Evolutionary conservation across 37 sponge, comb jelly and placozoan species (phyloP).

Genomic region (Oopsacas minuta): DNA sequence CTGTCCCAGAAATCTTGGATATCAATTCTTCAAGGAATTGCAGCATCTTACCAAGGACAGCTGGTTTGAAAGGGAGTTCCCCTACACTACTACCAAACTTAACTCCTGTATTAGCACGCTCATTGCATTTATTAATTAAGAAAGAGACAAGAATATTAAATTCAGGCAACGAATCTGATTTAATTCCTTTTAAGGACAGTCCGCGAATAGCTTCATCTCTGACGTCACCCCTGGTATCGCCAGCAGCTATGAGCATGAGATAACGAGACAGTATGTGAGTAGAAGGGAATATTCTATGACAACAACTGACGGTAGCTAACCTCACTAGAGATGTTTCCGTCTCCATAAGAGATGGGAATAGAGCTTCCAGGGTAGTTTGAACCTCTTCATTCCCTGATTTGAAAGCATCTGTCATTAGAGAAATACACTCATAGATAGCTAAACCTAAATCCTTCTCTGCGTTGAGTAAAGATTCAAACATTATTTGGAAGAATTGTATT

Average conservation of each 20-base stretch:
- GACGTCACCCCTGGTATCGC: neutral
- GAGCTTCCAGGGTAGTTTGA: neutral
- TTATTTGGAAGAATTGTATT: neutral
- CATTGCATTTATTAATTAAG: neutral
- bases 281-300: neutral
- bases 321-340: neutral
- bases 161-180: neutral
- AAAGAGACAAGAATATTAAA: neutral
- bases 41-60: neutral
- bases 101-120: neutral
- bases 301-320: neutral
- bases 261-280: neutral
- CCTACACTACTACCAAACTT: neutral
- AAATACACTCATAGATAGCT: constrained; percentile 10
- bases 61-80: neutral
- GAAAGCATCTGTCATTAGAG: constrained; percentile 6
- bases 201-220: constrained; percentile 9
- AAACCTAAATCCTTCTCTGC: neutral
- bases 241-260: neutral
- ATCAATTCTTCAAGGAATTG: neutral
- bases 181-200: neutral
- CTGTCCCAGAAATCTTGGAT: neutral
- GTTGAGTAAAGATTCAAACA: neutral
- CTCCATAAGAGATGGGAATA: neutral
- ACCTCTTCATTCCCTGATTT: constrained; percentile 1